A percentile compares a stretch with the other conserved stretches of the same genome.
Conservation (phyloP, 2,797 vertebrate genomes). For the Florisuga fusca region DNA sequence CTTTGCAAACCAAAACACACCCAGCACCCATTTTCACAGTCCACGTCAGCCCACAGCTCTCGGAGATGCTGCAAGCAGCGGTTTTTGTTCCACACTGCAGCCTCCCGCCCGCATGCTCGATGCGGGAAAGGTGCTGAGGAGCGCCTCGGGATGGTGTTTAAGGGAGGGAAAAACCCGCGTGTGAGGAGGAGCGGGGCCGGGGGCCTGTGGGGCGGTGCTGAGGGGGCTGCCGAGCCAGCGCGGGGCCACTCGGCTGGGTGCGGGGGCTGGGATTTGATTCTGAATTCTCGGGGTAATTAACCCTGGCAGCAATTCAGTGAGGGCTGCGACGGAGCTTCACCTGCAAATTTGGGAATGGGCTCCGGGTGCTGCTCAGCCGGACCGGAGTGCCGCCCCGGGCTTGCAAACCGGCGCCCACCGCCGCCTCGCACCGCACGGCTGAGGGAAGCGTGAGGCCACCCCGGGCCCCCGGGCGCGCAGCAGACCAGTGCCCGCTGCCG, state of each 20-base stretch:
- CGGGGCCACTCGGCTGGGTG: fast-evolving
- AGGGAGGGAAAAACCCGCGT: not conserved
- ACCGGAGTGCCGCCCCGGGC: not conserved
- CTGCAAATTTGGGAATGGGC: not conserved
- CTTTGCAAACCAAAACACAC: not conserved
- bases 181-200: fast-evolving
- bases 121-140: not conserved
- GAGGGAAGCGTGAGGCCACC: not conserved
- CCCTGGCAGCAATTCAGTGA: not conserved
- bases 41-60: fast-evolving
- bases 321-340: not conserved
- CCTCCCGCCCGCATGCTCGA: not conserved
- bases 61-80: too few species aligned
- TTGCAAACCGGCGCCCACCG: fast-evolving
- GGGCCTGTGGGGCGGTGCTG: fast-evolving
- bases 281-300: not conserved
- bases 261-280: not conserved
- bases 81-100: not conserved
- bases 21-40: fast-evolving
- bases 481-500: not conserved
- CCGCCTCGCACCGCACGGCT: not conserved
- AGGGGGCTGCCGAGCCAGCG: not conserved
- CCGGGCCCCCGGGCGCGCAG: not conserved
- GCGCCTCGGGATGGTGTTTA: not conserved
- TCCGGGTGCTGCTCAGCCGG: not conserved